These are phyloP conservation scores for Acleris laterana DNA, from an alignment of 2,888 invertebrate species.

Conservation along the genomic window DNA sequence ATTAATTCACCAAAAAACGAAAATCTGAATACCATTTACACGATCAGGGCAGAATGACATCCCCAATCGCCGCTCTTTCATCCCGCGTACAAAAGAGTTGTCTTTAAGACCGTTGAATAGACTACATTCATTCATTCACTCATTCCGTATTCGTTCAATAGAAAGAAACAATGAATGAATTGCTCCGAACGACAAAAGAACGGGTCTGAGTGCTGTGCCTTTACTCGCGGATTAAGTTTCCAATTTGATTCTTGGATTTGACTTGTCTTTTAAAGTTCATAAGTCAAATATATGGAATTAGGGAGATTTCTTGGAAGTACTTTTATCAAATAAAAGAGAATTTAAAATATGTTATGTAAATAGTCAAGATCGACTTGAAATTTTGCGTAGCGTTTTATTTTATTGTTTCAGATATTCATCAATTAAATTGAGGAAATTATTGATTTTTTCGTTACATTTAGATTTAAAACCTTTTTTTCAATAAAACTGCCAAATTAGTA, in stretches of 20 bases:
- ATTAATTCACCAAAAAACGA: conserved; percentile 24
- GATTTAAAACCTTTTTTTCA: too few relatives aligned
- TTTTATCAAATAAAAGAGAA: too few relatives aligned
- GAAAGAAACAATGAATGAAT: conserved; percentile 60
- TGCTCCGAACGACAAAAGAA: conserved; percentile 51
- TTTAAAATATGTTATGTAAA: too few relatives aligned
- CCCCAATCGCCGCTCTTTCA: conserved; percentile 57
- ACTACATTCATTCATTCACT: conserved; percentile 47
- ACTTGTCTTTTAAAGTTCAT: background rate
- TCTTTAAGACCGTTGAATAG: conserved; percentile 60
- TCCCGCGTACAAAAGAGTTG: conserved; percentile 60
- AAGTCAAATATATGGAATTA: too few relatives aligned
- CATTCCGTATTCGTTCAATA: conserved; percentile 53
- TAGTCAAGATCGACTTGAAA: too few relatives aligned
- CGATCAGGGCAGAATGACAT: conserved; percentile 45
- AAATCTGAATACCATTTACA: conserved; percentile 38
- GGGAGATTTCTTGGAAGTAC: too few relatives aligned
- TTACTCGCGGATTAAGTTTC: conserved; percentile 29
- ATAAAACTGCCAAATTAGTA: too few relatives aligned
- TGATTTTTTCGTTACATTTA: too few relatives aligned
- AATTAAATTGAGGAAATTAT: too few relatives aligned
- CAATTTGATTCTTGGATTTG: conserved; percentile 18
- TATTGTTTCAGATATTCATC: too few relatives aligned
- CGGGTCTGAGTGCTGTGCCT: conserved; percentile 46
- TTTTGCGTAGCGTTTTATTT: too few relatives aligned